phyloP scores from a whole-genome alignment of 2,113 vertebrate genomes.

The Dipodomys spectabilis region DNA sequence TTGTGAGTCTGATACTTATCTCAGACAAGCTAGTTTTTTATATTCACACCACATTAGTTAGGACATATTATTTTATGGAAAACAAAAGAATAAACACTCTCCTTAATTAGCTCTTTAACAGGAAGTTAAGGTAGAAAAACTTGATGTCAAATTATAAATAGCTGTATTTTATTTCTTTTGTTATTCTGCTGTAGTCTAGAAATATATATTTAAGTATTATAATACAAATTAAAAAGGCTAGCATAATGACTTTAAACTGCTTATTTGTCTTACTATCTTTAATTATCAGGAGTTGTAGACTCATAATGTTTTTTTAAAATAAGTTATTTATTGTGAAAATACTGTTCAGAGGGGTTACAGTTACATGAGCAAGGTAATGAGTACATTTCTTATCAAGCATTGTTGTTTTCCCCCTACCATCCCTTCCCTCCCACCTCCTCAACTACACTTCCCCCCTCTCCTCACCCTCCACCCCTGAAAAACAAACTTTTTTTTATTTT shows the following conservation, averaged over 20 bases:
- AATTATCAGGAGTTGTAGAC: neutral
- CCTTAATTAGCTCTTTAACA: conserved; percentile 22
- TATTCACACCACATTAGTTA: neutral
- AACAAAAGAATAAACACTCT: neutral
- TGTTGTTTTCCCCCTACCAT: too few species aligned
- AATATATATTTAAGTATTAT: conserved; percentile 18
- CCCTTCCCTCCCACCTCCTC: too few species aligned
- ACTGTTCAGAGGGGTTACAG: too few species aligned
- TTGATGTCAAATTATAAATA: conserved; percentile 21
- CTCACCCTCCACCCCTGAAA: too few species aligned
- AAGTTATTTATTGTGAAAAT: too few species aligned
- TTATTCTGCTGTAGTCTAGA: neutral
- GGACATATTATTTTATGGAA: neutral
- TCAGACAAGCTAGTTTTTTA: conserved; percentile 16
- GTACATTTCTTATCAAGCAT: too few species aligned
- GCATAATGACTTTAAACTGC: conserved; percentile 11
- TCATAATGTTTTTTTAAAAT: neutral
- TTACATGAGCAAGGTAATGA: too few species aligned
- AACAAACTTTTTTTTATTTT: too few species aligned
- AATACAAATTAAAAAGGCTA: neutral
- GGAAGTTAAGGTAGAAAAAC: neutral
- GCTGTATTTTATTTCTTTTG: conserved; percentile 35
- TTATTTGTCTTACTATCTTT: neutral
- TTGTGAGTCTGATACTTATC: neutral
- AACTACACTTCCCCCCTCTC: too few species aligned